A percentile compares a stretch with the other conserved stretches of the same genome.
These are phyloP conservation scores for Herminia tarsipennalis DNA, from an alignment of 2,888 invertebrate genomes.

Conservation along the genomic window DNA sequence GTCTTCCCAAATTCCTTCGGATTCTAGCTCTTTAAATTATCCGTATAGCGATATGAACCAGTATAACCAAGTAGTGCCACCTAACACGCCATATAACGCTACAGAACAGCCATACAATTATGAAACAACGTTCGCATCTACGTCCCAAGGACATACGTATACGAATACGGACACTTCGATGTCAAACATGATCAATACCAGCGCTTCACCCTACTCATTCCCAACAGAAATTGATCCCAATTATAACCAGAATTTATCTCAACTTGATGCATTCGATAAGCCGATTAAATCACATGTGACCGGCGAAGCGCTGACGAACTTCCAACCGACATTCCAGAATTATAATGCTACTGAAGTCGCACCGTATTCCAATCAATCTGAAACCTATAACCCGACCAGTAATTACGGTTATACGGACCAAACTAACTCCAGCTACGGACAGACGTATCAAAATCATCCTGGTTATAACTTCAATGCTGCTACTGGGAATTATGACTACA, in stretches of 20 bases:
- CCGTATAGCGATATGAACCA: conserved; percentile 38
- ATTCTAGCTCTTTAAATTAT: conserved; percentile 60
- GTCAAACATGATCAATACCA: conserved; percentile 40
- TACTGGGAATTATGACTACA: conserved; percentile 86
- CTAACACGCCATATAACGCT: conserved; percentile 51
- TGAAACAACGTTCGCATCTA: conserved; percentile 53
- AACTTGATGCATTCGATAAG: conserved; percentile 68
- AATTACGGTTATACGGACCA: conserved; percentile 53
- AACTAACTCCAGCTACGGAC: conserved; percentile 52
- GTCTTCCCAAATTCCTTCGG: conserved; percentile 59
- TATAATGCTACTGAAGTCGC: conserved; percentile 32
- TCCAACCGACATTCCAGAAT: conserved; percentile 45
- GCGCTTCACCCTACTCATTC: conserved; percentile 46
- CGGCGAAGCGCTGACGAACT: conserved; percentile 67
- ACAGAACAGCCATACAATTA: conserved; percentile 54
- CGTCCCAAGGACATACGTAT: conserved; percentile 64
- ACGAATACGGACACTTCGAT: conserved; percentile 51
- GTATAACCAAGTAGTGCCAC: conserved; percentile 3
- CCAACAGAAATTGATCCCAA: conserved; percentile 35
- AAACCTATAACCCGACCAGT: conserved; percentile 49
- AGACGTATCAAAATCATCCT: conserved; percentile 83
- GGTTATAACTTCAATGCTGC: conserved; percentile 86
- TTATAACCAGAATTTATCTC: conserved; percentile 54
- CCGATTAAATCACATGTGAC: conserved; percentile 79
- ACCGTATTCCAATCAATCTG: conserved; percentile 33